phyloP scores from a whole-genome alignment of 2,797 vertebrate genomes.

The Pseudotriccus pelzelni region DNA sequence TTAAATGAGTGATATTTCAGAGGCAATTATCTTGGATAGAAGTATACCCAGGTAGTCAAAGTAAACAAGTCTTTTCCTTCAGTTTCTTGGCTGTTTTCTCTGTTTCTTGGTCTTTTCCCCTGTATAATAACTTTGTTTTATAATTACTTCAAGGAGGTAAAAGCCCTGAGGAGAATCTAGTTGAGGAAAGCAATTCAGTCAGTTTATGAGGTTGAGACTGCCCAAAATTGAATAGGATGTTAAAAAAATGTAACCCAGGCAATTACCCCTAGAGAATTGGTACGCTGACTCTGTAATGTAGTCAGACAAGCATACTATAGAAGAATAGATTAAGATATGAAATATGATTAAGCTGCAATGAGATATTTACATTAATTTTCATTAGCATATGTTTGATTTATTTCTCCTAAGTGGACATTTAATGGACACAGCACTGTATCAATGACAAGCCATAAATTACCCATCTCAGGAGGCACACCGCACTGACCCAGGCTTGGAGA shows the following conservation, averaged over 20 bases:
- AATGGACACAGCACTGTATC: not conserved
- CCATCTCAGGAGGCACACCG: not conserved
- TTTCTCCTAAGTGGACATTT: not conserved
- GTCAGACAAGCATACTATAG: not conserved
- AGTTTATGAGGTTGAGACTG: not conserved
- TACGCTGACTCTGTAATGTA: not conserved
- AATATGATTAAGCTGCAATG: not conserved
- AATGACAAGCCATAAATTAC: not conserved
- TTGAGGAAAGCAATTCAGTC: not conserved
- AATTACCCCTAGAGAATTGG: not conserved
- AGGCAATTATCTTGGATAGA: not conserved
- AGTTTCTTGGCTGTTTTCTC: not conserved
- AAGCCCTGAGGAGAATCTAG: not conserved
- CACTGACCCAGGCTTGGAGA: not conserved
- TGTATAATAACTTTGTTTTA: not conserved
- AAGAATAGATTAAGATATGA: not conserved
- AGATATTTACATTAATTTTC: not conserved
- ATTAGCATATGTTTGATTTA: not conserved
- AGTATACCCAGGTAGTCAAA: not conserved
- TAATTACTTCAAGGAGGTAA: not conserved
- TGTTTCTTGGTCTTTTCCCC: not conserved
- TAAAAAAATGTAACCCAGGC: not conserved
- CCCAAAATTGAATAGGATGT: not conserved
- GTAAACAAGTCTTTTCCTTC: not conserved
- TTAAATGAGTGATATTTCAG: not conserved